These are phyloP conservation scores for Gymnocephalus cernua DNA, from an alignment of 2,113 vertebrate genomes.

Conservation along the genomic window DNA sequence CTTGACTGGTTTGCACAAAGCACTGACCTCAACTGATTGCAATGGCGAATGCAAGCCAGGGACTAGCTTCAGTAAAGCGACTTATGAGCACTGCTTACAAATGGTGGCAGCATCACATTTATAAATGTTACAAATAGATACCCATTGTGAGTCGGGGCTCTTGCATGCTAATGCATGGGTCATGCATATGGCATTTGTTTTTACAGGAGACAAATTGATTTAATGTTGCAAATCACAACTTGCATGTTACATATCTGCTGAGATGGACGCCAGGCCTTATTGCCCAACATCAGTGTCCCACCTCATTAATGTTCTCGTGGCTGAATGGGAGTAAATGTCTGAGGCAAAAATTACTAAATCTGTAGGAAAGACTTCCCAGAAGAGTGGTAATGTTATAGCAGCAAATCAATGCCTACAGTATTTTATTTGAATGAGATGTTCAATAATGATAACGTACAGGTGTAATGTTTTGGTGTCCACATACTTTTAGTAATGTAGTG, in stretches of 20 bases:
- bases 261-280: neutral
- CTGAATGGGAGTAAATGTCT: neutral
- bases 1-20: neutral
- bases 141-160: neutral
- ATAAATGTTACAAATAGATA: neutral
- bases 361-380: neutral
- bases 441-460: neutral
- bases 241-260: neutral
- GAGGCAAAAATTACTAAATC: neutral
- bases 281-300: neutral
- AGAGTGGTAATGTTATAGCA: neutral
- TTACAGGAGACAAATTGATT: neutral
- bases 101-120: neutral
- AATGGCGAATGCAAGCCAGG: neutral
- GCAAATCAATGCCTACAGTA: neutral
- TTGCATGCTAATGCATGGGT: neutral
- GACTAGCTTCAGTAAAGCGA: neutral
- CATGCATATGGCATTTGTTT: neutral
- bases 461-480: neutral
- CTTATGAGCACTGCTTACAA: neutral
- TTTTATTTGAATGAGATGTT: neutral
- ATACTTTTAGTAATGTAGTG: neutral
- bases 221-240: neutral
- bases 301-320: neutral
- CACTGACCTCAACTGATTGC: neutral